These are phyloP conservation scores for Australoheros facetus DNA, from an alignment of 2,797 vertebrate genomes.

Conservation along the genomic window DNA sequence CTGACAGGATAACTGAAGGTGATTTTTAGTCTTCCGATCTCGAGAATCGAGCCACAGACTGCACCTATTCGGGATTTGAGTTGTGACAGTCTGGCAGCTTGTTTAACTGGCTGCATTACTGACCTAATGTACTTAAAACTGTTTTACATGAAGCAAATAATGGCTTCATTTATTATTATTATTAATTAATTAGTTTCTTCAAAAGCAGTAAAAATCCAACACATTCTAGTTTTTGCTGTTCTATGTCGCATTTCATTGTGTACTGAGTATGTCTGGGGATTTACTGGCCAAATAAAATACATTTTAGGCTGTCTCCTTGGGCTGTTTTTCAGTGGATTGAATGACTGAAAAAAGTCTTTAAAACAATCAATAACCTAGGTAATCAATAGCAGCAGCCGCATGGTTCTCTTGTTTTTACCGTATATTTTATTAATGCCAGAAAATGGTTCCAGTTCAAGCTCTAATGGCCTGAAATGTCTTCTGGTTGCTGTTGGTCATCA, in stretches of 20 bases:
- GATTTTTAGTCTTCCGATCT: background rate
- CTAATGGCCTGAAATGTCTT: slow-evolving; percentile 2
- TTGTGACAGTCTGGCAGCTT: slow-evolving; percentile 17
- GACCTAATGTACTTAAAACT: background rate
- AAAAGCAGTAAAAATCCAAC: background rate
- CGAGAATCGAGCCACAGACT: background rate
- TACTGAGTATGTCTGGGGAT: background rate
- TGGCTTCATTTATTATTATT: background rate
- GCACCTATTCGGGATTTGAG: slow-evolving; percentile 5
- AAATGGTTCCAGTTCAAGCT: background rate
- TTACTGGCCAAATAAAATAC: background rate
- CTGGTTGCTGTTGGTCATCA: background rate
- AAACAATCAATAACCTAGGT: rapidly evolving
- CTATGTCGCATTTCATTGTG: rapidly evolving
- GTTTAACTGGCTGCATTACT: slow-evolving; percentile 5
- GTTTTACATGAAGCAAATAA: background rate
- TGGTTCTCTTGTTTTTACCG: background rate
- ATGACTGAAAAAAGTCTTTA: background rate
- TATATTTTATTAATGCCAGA: background rate
- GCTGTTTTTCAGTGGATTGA: background rate
- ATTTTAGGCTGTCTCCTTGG: background rate
- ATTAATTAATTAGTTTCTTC: too few species aligned
- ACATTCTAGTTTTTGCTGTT: rapidly evolving
- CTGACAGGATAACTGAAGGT: background rate
- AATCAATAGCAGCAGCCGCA: background rate